phyloP scores from a whole-genome alignment of 1,140 invertebrate genomes.

The Drosophila azteca region DNA sequence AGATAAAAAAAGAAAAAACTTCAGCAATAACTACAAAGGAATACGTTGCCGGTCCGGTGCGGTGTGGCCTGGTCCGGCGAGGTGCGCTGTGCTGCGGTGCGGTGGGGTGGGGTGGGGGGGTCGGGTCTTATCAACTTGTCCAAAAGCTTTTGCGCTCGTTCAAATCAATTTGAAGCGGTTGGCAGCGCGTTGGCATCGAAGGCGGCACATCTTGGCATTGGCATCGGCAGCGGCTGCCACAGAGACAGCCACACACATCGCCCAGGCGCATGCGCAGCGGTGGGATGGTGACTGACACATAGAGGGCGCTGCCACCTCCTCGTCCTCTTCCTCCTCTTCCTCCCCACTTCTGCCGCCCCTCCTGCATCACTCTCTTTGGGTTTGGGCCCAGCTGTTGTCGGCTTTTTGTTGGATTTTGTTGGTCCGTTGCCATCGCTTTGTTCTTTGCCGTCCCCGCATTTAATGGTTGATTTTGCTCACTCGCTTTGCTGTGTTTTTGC shows the following conservation, averaged over 20 bases:
- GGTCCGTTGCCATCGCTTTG: constrained; percentile 58
- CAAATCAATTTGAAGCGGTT: constrained; percentile 77
- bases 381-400: constrained; percentile 67
- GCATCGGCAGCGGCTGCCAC: no score
- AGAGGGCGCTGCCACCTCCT: constrained; percentile 26
- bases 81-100: constrained; percentile 16
- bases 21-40: no score
- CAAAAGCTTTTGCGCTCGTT: constrained; percentile 68
- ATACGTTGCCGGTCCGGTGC: no score
- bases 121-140: constrained; percentile 71
- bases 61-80: background rate
- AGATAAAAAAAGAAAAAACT: constrained; percentile 21
- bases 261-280: constrained; percentile 46
- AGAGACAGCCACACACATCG: constrained; percentile 44
- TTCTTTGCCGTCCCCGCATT: constrained; percentile 76
- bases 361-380: background rate
- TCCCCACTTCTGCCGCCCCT: background rate
- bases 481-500: constrained; percentile 36
- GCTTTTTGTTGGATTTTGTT: constrained; percentile 65
- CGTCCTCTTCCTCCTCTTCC: background rate
- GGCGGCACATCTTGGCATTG: constrained; percentile 25
- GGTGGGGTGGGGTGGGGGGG: constrained; percentile 48
- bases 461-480: constrained; percentile 68
- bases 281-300: constrained; percentile 41
- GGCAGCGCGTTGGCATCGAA: constrained; percentile 28